phyloP scores from a whole-genome alignment of 1,140 invertebrate species.

The Arctopsyche grandis region DNA sequence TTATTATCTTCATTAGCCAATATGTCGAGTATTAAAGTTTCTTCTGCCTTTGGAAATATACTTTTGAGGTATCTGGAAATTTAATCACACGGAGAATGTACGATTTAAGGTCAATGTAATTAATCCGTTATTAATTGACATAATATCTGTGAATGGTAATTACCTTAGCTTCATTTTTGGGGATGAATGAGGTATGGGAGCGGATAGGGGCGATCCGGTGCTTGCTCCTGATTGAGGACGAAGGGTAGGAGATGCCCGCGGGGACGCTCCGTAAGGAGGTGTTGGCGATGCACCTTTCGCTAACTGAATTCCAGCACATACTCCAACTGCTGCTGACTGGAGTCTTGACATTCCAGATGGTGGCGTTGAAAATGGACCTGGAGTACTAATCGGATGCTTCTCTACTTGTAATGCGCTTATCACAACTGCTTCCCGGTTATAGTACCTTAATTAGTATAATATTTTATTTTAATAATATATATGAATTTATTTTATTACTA shows the following conservation, averaged over 20 bases:
- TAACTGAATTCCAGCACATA: slow-evolving; percentile 60
- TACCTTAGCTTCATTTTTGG: slow-evolving; percentile 93
- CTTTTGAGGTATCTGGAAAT: slow-evolving; percentile 85
- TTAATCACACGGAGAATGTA: slow-evolving; percentile 56
- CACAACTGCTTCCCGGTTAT: slow-evolving; percentile 91
- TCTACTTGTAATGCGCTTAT: slow-evolving; percentile 93
- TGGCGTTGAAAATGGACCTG: slow-evolving; percentile 79
- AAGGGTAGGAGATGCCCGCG: slow-evolving; percentile 59
- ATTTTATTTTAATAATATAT: slow-evolving; percentile 3
- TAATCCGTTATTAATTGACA: background rate
- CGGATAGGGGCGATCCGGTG: slow-evolving; percentile 66
- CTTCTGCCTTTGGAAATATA: slow-evolving; percentile 90
- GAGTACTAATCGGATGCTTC: slow-evolving; percentile 88
- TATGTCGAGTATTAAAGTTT: slow-evolving; percentile 86
- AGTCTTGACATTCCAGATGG: slow-evolving; percentile 68
- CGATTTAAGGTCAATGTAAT: slow-evolving; percentile 13
- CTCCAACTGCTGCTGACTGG: slow-evolving; percentile 59
- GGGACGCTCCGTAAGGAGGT: slow-evolving; percentile 57
- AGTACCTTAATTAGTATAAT: slow-evolving; percentile 72
- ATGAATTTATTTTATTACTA: no score
- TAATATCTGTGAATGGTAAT: background rate
- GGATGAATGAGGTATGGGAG: slow-evolving; percentile 77
- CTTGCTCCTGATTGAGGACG: slow-evolving; percentile 65
- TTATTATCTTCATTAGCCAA: slow-evolving; percentile 87
- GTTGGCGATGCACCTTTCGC: slow-evolving; percentile 55